phyloP scores from a whole-genome alignment of 1,140 invertebrate genomes.

The Drosophila quadrilineata region DNA sequence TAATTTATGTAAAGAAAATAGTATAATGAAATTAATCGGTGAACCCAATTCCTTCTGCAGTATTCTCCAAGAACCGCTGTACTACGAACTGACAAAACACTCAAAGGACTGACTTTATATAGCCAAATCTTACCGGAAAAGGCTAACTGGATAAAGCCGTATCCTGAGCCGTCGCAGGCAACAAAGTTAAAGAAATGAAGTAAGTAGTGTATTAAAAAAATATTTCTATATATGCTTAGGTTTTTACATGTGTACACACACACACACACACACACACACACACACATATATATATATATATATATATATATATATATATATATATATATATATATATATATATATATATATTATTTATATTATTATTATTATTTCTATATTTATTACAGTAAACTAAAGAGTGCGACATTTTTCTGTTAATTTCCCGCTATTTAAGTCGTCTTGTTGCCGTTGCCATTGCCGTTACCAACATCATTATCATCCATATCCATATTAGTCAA shows the following conservation, averaged over 20 bases:
- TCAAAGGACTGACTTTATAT: slow-evolving; percentile 21
- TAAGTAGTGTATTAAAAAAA: slow-evolving; percentile 31
- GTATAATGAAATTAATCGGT: too few species aligned
- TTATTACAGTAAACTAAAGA: slow-evolving; percentile 48
- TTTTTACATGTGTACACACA: too few species aligned
- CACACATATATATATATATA: too few species aligned
- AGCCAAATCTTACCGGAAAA: slow-evolving; percentile 44
- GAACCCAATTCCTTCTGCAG: too few species aligned
- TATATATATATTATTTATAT: slow-evolving; percentile 2
- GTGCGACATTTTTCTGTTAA: slow-evolving; percentile 59
- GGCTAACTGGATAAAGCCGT: slow-evolving; percentile 58
- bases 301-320: too few species aligned
- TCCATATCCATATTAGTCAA: slow-evolving; percentile 14
- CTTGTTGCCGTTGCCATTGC: too few species aligned
- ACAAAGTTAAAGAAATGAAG: slow-evolving; percentile 67
- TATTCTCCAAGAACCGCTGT: too few species aligned
- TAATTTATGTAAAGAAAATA: background rate
- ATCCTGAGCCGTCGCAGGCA: slow-evolving; percentile 38
- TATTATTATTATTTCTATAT: slow-evolving; percentile 2
- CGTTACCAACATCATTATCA: slow-evolving; percentile 39
- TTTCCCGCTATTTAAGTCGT: slow-evolving; percentile 58
- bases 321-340: background rate
- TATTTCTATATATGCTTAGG: too few species aligned
- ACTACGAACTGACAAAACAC: slow-evolving; percentile 10
- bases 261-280: too few species aligned